Evolutionary conservation across 2,888 invertebrate genomes (phyloP).

Genomic region (Drosophila multiciliata): DNA sequence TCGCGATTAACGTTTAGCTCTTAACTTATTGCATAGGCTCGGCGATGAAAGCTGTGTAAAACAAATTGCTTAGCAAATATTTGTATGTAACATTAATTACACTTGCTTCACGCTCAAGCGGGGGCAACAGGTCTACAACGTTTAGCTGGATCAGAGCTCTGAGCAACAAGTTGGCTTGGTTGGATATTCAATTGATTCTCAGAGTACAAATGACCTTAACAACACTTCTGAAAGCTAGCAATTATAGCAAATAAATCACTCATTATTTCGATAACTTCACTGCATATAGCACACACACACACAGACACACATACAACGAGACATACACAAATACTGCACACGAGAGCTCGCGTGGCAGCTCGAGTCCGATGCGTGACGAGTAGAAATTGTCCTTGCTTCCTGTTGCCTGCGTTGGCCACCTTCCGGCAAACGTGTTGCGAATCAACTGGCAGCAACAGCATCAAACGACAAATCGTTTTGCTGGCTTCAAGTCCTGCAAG

Average conservation of each 20-base stretch:
- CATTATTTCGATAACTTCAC: constrained; percentile 37
- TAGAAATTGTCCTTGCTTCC: constrained; percentile 39
- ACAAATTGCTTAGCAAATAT: constrained; percentile 70
- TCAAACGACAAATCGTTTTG: constrained; percentile 65
- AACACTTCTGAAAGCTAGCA: constrained; percentile 12
- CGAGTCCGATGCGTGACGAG: constrained; percentile 20
- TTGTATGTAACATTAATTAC: constrained; percentile 64
- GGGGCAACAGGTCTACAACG: constrained; percentile 57
- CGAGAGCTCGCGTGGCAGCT: constrained; percentile 49
- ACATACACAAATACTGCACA: constrained; percentile 29
- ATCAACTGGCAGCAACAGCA: constrained; percentile 74
- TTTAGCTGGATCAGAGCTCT: constrained; percentile 21
- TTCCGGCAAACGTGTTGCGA: constrained; percentile 82
- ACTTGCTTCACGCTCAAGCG: constrained; percentile 9
- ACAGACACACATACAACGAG: constrained; percentile 14
- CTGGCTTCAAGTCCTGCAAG: constrained; percentile 47
- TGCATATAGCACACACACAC: constrained; percentile 8
- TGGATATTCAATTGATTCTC: not conserved
- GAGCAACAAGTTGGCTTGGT: constrained; percentile 59
- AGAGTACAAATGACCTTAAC: not conserved
- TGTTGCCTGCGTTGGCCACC: constrained; percentile 68
- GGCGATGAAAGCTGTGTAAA: constrained; percentile 11
- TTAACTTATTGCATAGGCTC: constrained; percentile 51
- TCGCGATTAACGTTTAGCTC: constrained; percentile 34
- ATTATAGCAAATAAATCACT: constrained; percentile 23